Base-by-base conservation (phyloP, 1,140 invertebrate species). In the Drosophila chauvacae region DNA sequence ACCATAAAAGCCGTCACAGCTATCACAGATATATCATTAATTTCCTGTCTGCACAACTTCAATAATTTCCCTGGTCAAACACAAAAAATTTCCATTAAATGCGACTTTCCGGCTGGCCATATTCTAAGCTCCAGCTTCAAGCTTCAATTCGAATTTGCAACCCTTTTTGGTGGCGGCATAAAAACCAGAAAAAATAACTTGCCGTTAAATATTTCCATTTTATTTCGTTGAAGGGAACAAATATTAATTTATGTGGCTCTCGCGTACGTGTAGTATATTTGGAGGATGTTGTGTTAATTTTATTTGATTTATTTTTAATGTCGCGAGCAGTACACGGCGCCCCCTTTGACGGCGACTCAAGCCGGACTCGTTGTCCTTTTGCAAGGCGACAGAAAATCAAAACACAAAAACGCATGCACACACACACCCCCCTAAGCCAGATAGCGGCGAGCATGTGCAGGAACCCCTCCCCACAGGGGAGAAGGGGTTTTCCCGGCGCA, bases 261-360 rank as follows among this genome's bases (percentile, higher is more conserved):
- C 68, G 37, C 14, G 28, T 30, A 5, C 51, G 69, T 66, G 68
- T 51, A 78, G 76, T 78, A 77, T 33, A 78, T 78, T 70, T 58
- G 33, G 18, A 28, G 45, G 60, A 59, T 57, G 68, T 57, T 83
- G 75, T 84, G 72, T 84, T 84, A 80, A 87, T 86, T 83, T 86
- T 83, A 87, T 86, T 86, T 86, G 83, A 86, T 86, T 87, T 87
- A 86, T 87, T 87, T 86, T 86, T 86, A 86, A 86, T 86, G 83
- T 83, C 85, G 77, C 78, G 62, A 55, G 64, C 56, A 39, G 53
- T 5, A 16, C 50, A n/a, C 18, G 11, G 28, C 41, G 33, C 53
- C 18, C 37, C 47, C 56, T 57, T 62, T 58, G 42, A 44, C 6
- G 28, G 51, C 39, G 57, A 70, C 61, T 81, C 80, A 74, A 77